Percentiles rank a stretch among this genome's conserved stretches.
Evolutionary conservation across 2,888 invertebrate genomes (phyloP).

Genomic region (Epistrophella euchroma): DNA sequence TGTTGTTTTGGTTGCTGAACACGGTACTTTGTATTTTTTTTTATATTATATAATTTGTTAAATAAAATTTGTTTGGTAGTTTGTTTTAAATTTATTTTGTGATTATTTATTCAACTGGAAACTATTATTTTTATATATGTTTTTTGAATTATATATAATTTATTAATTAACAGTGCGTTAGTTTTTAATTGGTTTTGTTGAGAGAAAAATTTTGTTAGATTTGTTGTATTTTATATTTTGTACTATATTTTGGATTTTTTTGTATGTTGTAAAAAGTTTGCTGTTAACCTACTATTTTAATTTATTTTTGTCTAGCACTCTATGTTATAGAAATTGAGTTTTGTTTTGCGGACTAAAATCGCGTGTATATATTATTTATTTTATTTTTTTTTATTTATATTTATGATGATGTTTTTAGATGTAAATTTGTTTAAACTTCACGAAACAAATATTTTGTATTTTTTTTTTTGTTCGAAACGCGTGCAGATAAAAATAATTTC

Average conservation of each 20-base stretch:
- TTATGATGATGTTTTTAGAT: constrained; percentile 59
- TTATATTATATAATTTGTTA: constrained; percentile 71
- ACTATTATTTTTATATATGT: constrained; percentile 54
- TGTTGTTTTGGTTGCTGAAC: constrained; percentile 76
- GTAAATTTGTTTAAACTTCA: constrained; percentile 59
- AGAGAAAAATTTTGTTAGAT: constrained; percentile 63
- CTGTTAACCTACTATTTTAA: constrained; percentile 44
- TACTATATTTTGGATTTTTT: constrained; percentile 75
- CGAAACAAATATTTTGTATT: constrained; percentile 24
- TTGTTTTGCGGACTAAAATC: constrained; percentile 69
- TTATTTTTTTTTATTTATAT: constrained; percentile 39
- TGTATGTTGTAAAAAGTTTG: constrained; percentile 70
- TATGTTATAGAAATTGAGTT: constrained; percentile 55
- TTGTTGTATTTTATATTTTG: constrained; percentile 72
- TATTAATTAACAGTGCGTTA: constrained; percentile 74
- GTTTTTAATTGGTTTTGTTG: constrained; percentile 69
- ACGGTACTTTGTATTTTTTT: constrained; percentile 75
- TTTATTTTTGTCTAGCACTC: constrained; percentile 60
- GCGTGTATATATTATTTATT: constrained; percentile 58
- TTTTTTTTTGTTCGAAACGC: constrained; percentile 48
- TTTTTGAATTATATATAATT: constrained; percentile 45
- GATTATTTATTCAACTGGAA: constrained; percentile 72
- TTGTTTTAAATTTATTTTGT: constrained; percentile 49
- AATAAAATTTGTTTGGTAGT: constrained; percentile 75
- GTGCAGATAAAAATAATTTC: constrained; percentile 55